Percentiles rank a stretch among this genome's conserved stretches.
phyloP scores from a whole-genome alignment of 2,113 vertebrate genomes.

The Pterocles orientalis region DNA sequence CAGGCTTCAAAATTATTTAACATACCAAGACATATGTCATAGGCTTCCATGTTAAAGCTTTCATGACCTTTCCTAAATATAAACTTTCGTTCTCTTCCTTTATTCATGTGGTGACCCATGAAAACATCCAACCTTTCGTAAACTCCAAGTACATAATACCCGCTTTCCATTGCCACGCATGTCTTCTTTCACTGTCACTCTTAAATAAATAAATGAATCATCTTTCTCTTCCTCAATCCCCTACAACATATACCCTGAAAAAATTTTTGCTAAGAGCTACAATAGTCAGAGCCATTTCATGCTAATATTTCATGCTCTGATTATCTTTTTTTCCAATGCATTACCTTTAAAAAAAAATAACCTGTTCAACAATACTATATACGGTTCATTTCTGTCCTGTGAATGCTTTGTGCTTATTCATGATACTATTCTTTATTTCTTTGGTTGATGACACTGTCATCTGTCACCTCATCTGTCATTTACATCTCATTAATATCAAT shows the following conservation, averaged over 20 bases:
- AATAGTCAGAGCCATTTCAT: conserved; percentile 13
- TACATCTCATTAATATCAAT: conserved; percentile 61
- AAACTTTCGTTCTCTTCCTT: neutral
- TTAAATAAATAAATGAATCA: conserved; percentile 43
- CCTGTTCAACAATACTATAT: neutral
- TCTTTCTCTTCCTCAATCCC: neutral
- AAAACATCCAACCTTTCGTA: conserved; percentile 8
- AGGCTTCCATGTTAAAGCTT: neutral
- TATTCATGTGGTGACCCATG: conserved; percentile 26
- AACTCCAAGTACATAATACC: conserved; percentile 7
- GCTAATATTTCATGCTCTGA: conserved; percentile 60
- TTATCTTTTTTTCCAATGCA: conserved; percentile 45
- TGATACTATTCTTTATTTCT: conserved; percentile 12
- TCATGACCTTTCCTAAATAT: conserved; percentile 25
- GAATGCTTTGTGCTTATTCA: conserved; percentile 37
- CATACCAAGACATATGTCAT: neutral
- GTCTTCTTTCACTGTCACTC: conserved; percentile 16
- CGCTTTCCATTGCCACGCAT: neutral
- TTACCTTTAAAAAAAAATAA: neutral
- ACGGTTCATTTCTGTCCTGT: neutral
- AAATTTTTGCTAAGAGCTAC: conserved; percentile 26
- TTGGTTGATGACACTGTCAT: conserved; percentile 50
- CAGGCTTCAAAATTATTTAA: neutral
- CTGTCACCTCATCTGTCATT: conserved; percentile 63
- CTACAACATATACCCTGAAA: neutral